phyloP scores from a whole-genome alignment of 2,888 invertebrate genomes.

The Ischnus inquisitorius region DNA sequence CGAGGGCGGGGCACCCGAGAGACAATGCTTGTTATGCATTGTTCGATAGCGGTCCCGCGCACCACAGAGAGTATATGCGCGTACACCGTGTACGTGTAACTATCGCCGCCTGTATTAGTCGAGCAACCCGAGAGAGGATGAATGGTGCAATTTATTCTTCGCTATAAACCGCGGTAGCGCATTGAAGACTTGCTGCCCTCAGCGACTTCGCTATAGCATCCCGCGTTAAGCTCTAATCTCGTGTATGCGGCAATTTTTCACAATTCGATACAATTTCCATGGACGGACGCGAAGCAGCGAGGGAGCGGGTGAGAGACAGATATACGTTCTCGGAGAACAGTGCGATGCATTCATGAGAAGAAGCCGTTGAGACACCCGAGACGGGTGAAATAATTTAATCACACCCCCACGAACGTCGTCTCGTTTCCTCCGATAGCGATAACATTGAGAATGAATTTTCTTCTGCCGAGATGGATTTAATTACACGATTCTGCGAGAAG shows the following conservation, averaged over 20 bases:
- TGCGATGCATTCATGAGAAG: slow-evolving; percentile 55
- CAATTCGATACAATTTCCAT: slow-evolving; percentile 43
- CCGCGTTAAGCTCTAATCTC: background rate
- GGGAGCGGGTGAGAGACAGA: too few relatives aligned
- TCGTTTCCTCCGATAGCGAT: slow-evolving; percentile 35
- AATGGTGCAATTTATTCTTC: slow-evolving; percentile 63
- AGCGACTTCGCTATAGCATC: background rate
- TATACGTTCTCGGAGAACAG: slow-evolving; percentile 14
- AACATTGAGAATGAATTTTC: slow-evolving; percentile 26
- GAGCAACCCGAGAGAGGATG: slow-evolving; percentile 44
- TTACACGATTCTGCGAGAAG: slow-evolving; percentile 45
- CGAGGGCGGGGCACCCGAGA: slow-evolving; percentile 77
- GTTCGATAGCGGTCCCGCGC: slow-evolving; percentile 72
- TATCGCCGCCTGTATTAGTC: slow-evolving; percentile 36
- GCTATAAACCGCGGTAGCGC: slow-evolving; percentile 40
- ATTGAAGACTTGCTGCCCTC: slow-evolving; percentile 21
- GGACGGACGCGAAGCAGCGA: slow-evolving; percentile 8
- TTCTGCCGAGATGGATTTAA: slow-evolving; percentile 23
- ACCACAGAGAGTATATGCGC: slow-evolving; percentile 15
- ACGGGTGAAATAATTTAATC: slow-evolving; percentile 55
- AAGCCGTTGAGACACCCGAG: slow-evolving; percentile 23
- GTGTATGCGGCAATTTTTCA: slow-evolving; percentile 19
- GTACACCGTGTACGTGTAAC: slow-evolving; percentile 60
- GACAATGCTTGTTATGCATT: slow-evolving; percentile 83
- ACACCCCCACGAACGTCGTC: background rate